A percentile compares a stretch with the other conserved stretches of the same genome.
phyloP scores from a whole-genome alignment of 2,113 vertebrate species.

The Hemiprocne comata region DNA sequence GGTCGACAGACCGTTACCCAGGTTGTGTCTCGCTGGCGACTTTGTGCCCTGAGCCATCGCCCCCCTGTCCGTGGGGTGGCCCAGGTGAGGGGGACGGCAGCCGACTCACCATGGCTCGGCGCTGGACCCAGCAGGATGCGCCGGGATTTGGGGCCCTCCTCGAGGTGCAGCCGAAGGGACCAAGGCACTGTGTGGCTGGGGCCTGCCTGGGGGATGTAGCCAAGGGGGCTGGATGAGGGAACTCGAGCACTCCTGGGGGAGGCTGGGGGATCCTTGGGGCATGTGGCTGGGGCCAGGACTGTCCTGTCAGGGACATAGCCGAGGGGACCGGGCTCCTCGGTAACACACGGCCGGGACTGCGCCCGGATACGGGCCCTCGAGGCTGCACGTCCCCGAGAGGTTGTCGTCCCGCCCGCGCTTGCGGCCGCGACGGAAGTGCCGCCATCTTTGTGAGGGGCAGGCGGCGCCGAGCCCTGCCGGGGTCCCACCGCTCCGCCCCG shows the following conservation, averaged over 20 bases:
- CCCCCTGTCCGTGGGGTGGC: accelerated
- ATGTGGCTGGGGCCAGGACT: not conserved
- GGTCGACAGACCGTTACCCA: too few relatives aligned
- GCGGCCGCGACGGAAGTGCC: not conserved
- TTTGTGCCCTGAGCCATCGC: accelerated
- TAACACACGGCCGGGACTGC: not conserved
- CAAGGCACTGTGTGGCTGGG: accelerated
- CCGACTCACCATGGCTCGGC: too few relatives aligned
- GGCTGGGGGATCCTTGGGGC: too few relatives aligned
- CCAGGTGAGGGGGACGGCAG: not conserved
- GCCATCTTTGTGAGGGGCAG: not conserved
- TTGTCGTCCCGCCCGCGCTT: not conserved
- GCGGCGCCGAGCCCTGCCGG: not conserved
- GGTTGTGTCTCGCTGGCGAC: accelerated
- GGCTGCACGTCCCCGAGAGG: not conserved
- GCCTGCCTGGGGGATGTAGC: accelerated
- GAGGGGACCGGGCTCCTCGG: too few relatives aligned
- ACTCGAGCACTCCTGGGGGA: not conserved
- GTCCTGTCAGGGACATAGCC: not conserved
- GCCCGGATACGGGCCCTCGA: not conserved
- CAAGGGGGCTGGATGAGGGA: too few relatives aligned
- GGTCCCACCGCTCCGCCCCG: not conserved
- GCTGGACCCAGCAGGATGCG: not conserved
- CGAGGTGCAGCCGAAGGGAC: not conserved
- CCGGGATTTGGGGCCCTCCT: too few relatives aligned